Conservation (phyloP, 2,797 vertebrate species). For the Hipposideros larvatus region DNA sequence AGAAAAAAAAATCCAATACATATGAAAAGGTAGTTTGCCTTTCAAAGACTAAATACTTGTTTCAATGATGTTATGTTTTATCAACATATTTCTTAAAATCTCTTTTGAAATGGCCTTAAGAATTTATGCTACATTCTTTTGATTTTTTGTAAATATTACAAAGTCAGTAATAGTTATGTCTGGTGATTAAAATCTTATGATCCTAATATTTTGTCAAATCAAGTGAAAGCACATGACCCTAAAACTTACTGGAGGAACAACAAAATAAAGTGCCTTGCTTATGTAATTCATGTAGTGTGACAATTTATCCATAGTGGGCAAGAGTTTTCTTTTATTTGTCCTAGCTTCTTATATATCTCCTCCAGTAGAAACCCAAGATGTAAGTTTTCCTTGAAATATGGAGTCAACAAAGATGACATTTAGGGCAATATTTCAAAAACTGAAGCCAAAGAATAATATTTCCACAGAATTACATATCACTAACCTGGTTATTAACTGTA, state of each 20-base stretch:
- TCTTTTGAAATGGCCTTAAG: neutral
- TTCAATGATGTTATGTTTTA: neutral
- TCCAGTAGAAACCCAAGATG: constrained; percentile 10
- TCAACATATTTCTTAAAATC: neutral
- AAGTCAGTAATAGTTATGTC: neutral
- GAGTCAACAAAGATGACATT: neutral
- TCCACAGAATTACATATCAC: neutral
- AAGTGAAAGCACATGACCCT: neutral
- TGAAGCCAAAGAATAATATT: neutral
- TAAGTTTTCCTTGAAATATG: constrained; percentile 26
- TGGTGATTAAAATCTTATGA: neutral
- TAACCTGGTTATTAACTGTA: neutral
- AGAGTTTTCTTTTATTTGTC: neutral
- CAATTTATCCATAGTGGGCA: neutral
- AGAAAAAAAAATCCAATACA: neutral
- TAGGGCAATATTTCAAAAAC: constrained; percentile 30
- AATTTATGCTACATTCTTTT: neutral
- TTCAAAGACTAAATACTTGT: constrained; percentile 25
- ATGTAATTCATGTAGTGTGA: neutral
- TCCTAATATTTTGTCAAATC: constrained; percentile 35
- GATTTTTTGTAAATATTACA: neutral
- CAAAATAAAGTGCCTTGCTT: neutral
- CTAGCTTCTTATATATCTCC: neutral
- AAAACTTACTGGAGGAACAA: neutral
- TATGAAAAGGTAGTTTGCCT: neutral